A percentile compares a stretch with the other conserved stretches of the same genome.
Evolutionary conservation across 2,113 vertebrate genomes (phyloP).

Genomic region (Passer domesticus): DNA sequence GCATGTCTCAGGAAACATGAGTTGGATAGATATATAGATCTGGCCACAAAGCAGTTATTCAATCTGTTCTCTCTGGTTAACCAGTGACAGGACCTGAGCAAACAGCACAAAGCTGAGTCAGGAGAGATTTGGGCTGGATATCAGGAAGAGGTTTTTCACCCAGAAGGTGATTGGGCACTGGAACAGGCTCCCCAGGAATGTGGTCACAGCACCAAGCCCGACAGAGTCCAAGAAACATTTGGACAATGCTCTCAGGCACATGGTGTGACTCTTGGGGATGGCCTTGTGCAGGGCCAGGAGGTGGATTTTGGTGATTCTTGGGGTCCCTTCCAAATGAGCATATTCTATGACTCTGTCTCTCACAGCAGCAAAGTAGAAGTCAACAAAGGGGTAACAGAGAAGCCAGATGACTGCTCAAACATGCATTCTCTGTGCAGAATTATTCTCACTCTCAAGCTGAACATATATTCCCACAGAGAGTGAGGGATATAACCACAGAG

Average conservation of each 20-base stretch:
- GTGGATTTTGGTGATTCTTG: not conserved
- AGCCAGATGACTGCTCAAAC: not conserved
- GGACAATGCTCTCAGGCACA: not conserved
- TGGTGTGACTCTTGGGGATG: not conserved
- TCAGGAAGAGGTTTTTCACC: not conserved
- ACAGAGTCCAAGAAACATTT: fast-evolving
- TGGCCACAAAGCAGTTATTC: not conserved
- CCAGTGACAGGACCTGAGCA: not conserved
- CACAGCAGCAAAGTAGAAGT: not conserved
- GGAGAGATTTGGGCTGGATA: too few relatives aligned
- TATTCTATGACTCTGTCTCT: not conserved
- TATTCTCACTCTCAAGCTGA: not conserved
- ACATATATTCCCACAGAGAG: not conserved
- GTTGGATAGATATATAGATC: not conserved
- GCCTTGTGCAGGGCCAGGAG: not conserved
- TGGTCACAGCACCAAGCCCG: not conserved
- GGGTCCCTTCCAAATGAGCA: not conserved
- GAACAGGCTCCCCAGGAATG: not conserved
- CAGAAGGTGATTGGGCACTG: not conserved
- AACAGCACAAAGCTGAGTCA: not conserved
- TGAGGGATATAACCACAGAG: not conserved
- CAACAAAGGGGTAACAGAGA: not conserved
- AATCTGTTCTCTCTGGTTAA: not conserved
- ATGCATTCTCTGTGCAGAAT: not conserved
- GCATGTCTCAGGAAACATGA: not conserved